Evolutionary conservation across 1,140 invertebrate genomes (phyloP).

Genomic region (Leguminivora glycinivorella): DNA sequence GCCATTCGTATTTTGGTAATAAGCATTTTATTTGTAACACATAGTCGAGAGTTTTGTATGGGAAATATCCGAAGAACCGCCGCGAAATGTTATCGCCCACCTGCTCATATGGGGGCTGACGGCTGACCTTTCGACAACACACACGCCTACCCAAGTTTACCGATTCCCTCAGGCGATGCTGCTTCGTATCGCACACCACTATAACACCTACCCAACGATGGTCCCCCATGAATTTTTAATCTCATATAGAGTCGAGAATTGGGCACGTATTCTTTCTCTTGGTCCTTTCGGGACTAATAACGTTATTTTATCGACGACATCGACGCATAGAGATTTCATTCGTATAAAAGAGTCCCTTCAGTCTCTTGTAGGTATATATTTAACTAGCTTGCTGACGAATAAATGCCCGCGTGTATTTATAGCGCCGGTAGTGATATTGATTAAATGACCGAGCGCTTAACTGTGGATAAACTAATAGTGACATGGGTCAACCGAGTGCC

Average conservation of each 20-base stretch:
- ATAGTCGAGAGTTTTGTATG: neutral
- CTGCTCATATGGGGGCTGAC: neutral
- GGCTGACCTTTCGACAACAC: neutral
- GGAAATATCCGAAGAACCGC: neutral
- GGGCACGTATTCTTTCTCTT: neutral
- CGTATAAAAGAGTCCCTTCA: neutral
- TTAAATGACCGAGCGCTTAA: constrained; percentile 17
- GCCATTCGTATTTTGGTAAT: neutral
- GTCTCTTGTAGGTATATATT: neutral
- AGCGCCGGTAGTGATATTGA: constrained; percentile 16
- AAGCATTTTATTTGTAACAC: too few relatives aligned
- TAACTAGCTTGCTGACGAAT: neutral
- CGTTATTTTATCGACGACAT: neutral
- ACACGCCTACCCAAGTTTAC: neutral
- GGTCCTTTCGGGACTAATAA: constrained; percentile 3
- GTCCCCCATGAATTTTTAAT: constrained; percentile 1
- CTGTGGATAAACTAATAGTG: constrained; percentile 24
- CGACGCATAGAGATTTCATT: neutral
- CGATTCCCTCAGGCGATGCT: neutral
- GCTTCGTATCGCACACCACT: neutral
- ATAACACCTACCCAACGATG: constrained; percentile 4
- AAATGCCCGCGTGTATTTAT: constrained; percentile 8
- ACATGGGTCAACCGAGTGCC: constrained; percentile 12
- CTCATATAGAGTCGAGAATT: neutral
- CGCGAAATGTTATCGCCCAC: neutral